Base-by-base conservation (phyloP, 2,797 vertebrate species). In the Chelon auratus region DNA sequence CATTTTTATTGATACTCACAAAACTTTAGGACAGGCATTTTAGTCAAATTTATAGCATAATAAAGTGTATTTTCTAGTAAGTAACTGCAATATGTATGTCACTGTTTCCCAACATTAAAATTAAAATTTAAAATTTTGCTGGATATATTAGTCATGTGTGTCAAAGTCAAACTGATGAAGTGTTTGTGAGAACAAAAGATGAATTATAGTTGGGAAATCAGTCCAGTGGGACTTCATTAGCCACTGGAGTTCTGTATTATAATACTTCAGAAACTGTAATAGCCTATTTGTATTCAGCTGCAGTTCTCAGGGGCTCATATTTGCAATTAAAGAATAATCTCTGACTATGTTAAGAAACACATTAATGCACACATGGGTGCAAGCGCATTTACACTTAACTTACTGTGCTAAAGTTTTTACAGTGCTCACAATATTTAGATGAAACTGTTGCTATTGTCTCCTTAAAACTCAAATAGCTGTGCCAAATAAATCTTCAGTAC, bases 151-250 rank as follows among this genome's bases (percentile, higher is more conserved):
- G 37, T 48, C 30, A 20, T 36, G 60, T 52, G 20, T 18, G 18
- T 80, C 52, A 75, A 62, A 75, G 52, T 50, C 0, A 0, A 76
- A 60, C 52, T 48, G 68, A 65, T 66, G 39, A 45, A 58, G 47
- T 61, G 54, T 61, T 72, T 81, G 14, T 73, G 53, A 57, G 70
- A 81, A 84, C 61, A 83, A 83, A 86, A 81, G 70, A 77, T 83
- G 47, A 80, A 43, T 61, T 51, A 67, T 13, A 60, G 66, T 68
- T 65, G 40, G n/a, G 4, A 68, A 77, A 63, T 22, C 40, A 57
- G 51, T 82, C 78, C 67, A 58, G 20, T 43, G 84, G 68, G 80
- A 82, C 73, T 77, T 86, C 60, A 88, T 90, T 87, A 87, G 47
- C 51, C 20, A 43, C 40, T 40, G 10, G 30, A 37, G 12, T 42